phyloP scores from a whole-genome alignment of 2,797 vertebrate species.

The Anguilla pacifica region DNA sequence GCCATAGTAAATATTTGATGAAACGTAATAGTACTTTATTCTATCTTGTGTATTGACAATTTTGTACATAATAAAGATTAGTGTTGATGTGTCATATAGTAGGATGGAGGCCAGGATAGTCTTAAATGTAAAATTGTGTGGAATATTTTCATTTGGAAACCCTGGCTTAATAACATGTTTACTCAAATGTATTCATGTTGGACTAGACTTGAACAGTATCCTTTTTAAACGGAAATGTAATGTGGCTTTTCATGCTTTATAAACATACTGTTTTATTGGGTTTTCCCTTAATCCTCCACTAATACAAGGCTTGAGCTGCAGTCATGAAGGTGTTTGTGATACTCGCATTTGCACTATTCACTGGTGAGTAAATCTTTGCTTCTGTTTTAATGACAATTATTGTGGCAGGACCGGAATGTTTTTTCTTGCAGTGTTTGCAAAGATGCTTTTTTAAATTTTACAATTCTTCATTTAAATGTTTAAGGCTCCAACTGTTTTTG shows the following conservation, averaged over 20 bases:
- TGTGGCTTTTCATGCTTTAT: not conserved
- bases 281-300: not conserved
- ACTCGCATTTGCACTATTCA: not conserved
- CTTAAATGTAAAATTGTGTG: not conserved
- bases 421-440: not conserved
- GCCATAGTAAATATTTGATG: not conserved
- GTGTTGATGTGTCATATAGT: not conserved
- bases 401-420: not conserved
- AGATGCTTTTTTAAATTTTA: not conserved
- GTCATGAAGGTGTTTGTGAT: constrained; percentile 11
- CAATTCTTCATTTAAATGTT: not conserved
- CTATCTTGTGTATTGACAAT: no score
- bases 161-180: not conserved
- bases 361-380: not conserved
- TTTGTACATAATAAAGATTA: no score
- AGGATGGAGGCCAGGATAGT: not conserved
- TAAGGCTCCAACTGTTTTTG: not conserved
- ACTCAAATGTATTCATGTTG: not conserved
- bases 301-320: not conserved
- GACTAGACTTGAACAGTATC: not conserved
- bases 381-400: not conserved
- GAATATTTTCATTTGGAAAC: not conserved
- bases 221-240: not conserved
- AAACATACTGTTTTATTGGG: not conserved
- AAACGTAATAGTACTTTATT: not conserved